Conservation (phyloP, 2,113 vertebrate genomes). For the Otus sunia region DNA sequence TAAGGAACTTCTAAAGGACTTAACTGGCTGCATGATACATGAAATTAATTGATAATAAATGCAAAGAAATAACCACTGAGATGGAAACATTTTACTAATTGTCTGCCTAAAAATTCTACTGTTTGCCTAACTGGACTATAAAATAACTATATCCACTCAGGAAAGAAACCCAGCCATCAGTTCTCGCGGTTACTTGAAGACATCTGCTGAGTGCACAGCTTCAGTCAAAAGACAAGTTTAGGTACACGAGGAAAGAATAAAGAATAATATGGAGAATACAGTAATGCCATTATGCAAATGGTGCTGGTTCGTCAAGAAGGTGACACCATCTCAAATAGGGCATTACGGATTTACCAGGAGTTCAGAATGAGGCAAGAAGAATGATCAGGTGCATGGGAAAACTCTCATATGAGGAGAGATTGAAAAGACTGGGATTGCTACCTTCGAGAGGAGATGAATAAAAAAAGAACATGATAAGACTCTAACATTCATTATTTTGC, state of each 20-base stretch:
- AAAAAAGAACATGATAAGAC: conserved; percentile 4
- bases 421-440: conserved; percentile 25
- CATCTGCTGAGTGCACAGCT: background rate
- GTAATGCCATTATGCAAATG: conserved; percentile 28
- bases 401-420: background rate
- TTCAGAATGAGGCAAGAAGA: conserved; percentile 27
- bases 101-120: background rate
- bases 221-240: background rate
- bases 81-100: background rate
- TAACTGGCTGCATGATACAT: background rate
- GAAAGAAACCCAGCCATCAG: background rate
- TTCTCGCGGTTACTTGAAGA: background rate
- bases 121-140: background rate
- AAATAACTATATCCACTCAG: background rate
- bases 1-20: background rate
- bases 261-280: background rate
- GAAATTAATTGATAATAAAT: background rate
- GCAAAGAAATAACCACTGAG: background rate
- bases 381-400: background rate
- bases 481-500: conserved; percentile 42
- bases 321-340: background rate
- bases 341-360: conserved; percentile 25
- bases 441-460: conserved; percentile 1
- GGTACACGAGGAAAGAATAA: background rate
- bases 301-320: background rate